A percentile compares a stretch with the other conserved stretches of the same genome.
These are phyloP conservation scores for Drosophila ambigua DNA, from an alignment of 1,140 invertebrate species.

Conservation along the genomic window DNA sequence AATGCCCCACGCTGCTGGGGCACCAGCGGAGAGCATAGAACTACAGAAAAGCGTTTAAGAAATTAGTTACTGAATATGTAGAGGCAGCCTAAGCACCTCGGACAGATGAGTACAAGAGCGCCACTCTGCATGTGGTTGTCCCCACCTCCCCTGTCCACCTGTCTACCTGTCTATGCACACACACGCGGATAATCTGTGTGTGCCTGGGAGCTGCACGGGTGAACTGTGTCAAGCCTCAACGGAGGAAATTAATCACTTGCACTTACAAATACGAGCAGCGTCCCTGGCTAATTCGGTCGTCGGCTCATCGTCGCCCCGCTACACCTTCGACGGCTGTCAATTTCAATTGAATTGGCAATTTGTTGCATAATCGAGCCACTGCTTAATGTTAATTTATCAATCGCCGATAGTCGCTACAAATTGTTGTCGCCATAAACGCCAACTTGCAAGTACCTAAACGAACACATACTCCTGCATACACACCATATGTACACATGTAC, in stretches of 20 bases:
- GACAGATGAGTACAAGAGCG: constrained; percentile 9
- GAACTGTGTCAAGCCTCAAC: constrained; percentile 70
- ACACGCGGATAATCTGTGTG: background rate
- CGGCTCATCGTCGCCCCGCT: constrained; percentile 19
- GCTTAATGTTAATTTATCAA: constrained; percentile 81
- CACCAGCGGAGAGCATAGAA: constrained; percentile 18
- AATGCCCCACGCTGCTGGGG: constrained; percentile 62
- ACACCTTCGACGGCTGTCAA: constrained; percentile 62
- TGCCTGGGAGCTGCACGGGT: constrained; percentile 7
- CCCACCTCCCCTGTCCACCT: constrained; percentile 1
- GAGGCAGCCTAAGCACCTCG: background rate
- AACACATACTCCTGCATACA: constrained; percentile 3
- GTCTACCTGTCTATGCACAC: background rate
- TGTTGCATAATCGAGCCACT: constrained; percentile 77
- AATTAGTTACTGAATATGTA: constrained; percentile 55
- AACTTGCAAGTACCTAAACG: constrained; percentile 24
- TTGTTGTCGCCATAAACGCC: constrained; percentile 70
- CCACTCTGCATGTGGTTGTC: constrained; percentile 51
- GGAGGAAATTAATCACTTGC: constrained; percentile 68
- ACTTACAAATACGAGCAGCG: constrained; percentile 47
- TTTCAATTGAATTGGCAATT: constrained; percentile 79
- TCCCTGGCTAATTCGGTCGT: constrained; percentile 29
- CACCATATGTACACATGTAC: no score
- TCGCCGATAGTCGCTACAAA: constrained; percentile 75
- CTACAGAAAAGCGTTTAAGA: constrained; percentile 67